Evolutionary conservation across 1,140 invertebrate species (phyloP).

Genomic region (Pissodes strobi): DNA sequence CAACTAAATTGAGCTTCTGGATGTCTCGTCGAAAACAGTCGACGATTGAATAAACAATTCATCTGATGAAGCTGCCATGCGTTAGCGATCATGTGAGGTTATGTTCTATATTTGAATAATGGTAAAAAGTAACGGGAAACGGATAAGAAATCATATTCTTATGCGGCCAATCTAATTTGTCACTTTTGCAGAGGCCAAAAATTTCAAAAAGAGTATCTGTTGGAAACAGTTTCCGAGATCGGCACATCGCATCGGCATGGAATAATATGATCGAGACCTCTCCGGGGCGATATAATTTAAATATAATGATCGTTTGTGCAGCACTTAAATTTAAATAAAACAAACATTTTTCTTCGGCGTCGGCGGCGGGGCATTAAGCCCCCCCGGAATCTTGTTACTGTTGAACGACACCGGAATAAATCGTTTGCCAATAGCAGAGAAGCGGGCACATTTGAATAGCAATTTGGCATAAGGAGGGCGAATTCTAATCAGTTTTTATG

Average conservation of each 20-base stretch:
- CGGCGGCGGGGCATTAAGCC: conserved; percentile 42
- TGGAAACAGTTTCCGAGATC: neutral
- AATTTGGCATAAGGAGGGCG: conserved; percentile 53
- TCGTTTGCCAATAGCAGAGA: conserved; percentile 54
- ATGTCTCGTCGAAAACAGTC: too few relatives aligned
- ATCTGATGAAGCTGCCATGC: too few relatives aligned
- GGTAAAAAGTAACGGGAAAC: too few relatives aligned
- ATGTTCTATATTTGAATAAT: too few relatives aligned
- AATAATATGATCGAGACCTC: neutral
- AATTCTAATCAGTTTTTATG: conserved; percentile 56
- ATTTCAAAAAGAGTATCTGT: conserved; percentile 13
- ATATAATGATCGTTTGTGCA: conserved; percentile 50
- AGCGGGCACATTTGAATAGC: conserved; percentile 53
- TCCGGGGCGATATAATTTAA: conserved; percentile 46
- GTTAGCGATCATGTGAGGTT: too few relatives aligned
- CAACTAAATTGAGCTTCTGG: too few relatives aligned
- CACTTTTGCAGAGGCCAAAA: too few relatives aligned
- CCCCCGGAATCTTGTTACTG: conserved; percentile 48
- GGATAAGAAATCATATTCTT: too few relatives aligned
- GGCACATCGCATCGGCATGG: neutral
- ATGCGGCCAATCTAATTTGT: too few relatives aligned
- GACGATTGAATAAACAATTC: too few relatives aligned
- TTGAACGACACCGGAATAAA: conserved; percentile 52
- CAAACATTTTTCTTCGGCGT: conserved; percentile 53
- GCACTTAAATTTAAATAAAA: conserved; percentile 55